Evolutionary conservation across 2,113 vertebrate species (phyloP).

Genomic region (Silurus asotus): DNA sequence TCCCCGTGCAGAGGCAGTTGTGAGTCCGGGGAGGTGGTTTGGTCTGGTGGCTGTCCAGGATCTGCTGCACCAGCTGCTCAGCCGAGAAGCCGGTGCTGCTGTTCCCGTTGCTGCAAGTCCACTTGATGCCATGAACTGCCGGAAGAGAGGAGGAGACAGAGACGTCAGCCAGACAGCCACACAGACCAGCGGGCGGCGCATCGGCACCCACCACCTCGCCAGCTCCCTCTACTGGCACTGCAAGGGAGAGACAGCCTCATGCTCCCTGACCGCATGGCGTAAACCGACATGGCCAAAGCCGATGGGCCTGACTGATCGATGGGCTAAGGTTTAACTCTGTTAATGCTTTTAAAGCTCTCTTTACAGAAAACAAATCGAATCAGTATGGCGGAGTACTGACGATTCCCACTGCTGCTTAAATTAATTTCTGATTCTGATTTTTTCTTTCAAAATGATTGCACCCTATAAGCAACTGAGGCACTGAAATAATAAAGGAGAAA

Average conservation of each 20-base stretch:
- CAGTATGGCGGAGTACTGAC: background rate
- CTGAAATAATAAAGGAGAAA: background rate
- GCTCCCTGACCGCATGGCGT: background rate
- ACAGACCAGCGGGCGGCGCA: conserved; percentile 61
- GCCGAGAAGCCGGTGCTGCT: conserved; percentile 99
- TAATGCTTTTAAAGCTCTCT: background rate
- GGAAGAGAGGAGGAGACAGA: conserved; percentile 78
- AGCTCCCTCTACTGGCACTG: conserved; percentile 52
- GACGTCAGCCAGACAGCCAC: conserved; percentile 75
- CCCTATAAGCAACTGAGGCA: background rate
- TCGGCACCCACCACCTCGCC: conserved; percentile 48
- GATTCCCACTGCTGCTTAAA: background rate
- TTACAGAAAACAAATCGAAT: background rate
- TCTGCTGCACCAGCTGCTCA: conserved; percentile 99
- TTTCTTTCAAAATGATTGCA: background rate
- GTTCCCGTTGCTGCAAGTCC: conserved; percentile 99
- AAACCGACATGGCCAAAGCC: background rate
- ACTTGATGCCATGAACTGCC: conserved; percentile 99
- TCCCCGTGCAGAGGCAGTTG: conserved; percentile 99
- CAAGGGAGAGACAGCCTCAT: conserved; percentile 49
- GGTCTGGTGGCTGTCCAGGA: conserved; percentile 99
- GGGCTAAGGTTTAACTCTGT: background rate
- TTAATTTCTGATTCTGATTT: background rate
- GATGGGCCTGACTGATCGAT: background rate
- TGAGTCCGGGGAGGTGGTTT: conserved; percentile 99